Base-by-base conservation (phyloP, 2,113 vertebrate genomes). In the Bucco capensis region DNA sequence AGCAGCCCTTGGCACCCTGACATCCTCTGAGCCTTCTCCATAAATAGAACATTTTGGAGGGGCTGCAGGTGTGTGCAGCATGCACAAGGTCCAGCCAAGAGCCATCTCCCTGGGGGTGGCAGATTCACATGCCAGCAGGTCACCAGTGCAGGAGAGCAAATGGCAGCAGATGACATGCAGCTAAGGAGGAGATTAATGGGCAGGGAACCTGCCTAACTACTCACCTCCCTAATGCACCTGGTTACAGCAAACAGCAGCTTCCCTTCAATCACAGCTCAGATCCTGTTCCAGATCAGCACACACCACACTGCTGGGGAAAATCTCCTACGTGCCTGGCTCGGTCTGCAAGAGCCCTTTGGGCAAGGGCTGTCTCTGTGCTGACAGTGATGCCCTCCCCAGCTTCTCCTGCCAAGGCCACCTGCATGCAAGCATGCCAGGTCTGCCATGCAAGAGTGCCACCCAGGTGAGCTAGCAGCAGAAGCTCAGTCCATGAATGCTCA, bases 151-250 rank as follows among this genome's bases (percentile, higher is more conserved):
- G 22, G 23, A 47, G 10, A 77, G 38, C 1, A 0, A 78, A 82
- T 27, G 71, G 16, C 72, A 86, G 65, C 86, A 51, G 4, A 54
- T 25, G 77, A 53, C 77, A 72, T 0, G 38, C 44, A 82, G 57
- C 66, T 22, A 66, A n/a, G 70, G 86, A 84, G 70, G 83, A 65
- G 81, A 56, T 84, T 57, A 75, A 46, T 57, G 74, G 89, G 91
- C 66, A 94, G 49, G 86, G 70, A 92, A 91, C 89, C 82, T 87
- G 84, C 93, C 46, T 70, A 79, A 51, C 89, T 69, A 25, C 89
- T 75, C 89, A 88, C 90, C 90, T 87, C 44, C 89, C 89, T 28
- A 83, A 71, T 0, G 47, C 87, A 83, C 83, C 77, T 53, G 73
- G 83, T 38, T 75, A 87, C 78, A 84, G 86, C 89, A 75, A 90